phyloP scores from a whole-genome alignment of 92 coral and sea anemone species.

The Anthopleura xanthogrammica region DNA sequence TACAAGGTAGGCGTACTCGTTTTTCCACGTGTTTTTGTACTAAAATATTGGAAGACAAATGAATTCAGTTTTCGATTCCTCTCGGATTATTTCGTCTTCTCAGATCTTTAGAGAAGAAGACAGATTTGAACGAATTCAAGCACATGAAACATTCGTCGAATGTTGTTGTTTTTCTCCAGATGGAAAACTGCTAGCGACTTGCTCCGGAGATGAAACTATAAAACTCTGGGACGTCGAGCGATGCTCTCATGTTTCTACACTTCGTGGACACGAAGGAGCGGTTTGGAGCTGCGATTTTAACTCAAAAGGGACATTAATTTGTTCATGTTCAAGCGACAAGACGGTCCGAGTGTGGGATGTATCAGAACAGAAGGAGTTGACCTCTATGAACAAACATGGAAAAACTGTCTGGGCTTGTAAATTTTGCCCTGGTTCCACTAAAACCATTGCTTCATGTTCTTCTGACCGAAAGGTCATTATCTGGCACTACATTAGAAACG shows the following conservation, averaged over 20 bases:
- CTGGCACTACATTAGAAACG: constrained; percentile 56
- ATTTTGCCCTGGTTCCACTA: constrained; percentile 29
- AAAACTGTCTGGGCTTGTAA: constrained; percentile 69
- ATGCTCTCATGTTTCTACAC: constrained; percentile 25
- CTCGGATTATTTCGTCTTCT: background rate
- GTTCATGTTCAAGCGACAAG: constrained; percentile 74
- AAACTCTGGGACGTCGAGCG: constrained; percentile 52
- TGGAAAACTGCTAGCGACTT: constrained; percentile 54
- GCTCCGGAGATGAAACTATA: constrained; percentile 67
- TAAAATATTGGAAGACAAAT: background rate
- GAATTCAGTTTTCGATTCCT: background rate
- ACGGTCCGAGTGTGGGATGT: constrained; percentile 79
- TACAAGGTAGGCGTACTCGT: background rate
- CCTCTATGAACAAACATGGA: constrained; percentile 35
- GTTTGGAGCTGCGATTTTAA: constrained; percentile 69
- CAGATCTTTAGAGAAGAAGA: constrained; percentile 10
- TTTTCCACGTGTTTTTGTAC: background rate
- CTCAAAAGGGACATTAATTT: constrained; percentile 29
- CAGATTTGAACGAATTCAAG: constrained; percentile 39
- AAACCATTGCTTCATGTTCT: constrained; percentile 60
- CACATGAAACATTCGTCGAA: constrained; percentile 62
- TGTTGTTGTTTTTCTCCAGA: constrained; percentile 64
- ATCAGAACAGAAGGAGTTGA: constrained; percentile 23
- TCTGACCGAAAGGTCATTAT: constrained; percentile 47
- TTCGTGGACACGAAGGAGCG: constrained; percentile 54